phyloP scores from a whole-genome alignment of 2,113 vertebrate species.

The Oryzias melastigma region DNA sequence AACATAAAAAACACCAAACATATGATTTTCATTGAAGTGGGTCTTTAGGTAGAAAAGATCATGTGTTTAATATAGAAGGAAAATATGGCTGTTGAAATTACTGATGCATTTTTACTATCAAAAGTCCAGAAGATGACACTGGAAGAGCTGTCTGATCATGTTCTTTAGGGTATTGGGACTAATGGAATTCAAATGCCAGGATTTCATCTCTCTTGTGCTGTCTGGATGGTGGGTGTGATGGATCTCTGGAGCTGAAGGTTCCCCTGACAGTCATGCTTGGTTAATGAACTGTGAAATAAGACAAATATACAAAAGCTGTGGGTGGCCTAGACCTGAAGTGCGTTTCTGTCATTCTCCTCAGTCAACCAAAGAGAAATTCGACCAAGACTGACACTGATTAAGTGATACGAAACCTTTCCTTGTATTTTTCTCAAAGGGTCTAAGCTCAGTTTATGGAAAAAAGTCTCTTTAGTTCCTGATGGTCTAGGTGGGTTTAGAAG shows the following conservation, averaged over 20 bases:
- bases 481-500: no score
- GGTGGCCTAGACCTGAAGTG: slow-evolving; percentile 45
- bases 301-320: slow-evolving; percentile 80
- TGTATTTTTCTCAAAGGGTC: no score
- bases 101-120: slow-evolving; percentile 78
- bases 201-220: slow-evolving; percentile 76
- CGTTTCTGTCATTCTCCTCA: no score
- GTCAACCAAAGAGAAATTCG: no score
- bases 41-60: no score
- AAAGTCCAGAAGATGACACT: slow-evolving; percentile 65
- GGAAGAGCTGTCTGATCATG: slow-evolving; percentile 43
- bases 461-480: no score
- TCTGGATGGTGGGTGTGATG: slow-evolving; percentile 73
- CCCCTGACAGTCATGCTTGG: slow-evolving; percentile 76
- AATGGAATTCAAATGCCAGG: slow-evolving; percentile 72
- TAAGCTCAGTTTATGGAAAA: no score
- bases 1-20: no score
- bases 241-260: slow-evolving; percentile 77
- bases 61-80: no score
- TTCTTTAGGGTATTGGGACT: slow-evolving; percentile 51
- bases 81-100: slow-evolving; percentile 63
- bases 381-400: no score
- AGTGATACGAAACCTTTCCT: no score
- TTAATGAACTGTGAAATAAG: slow-evolving; percentile 90
- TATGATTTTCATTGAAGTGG: no score